Percentiles rank a stretch among this genome's conserved stretches.
These are phyloP conservation scores for Ariolimax columbianus DNA, from an alignment of 2,888 invertebrate genomes.

Conservation along the genomic window DNA sequence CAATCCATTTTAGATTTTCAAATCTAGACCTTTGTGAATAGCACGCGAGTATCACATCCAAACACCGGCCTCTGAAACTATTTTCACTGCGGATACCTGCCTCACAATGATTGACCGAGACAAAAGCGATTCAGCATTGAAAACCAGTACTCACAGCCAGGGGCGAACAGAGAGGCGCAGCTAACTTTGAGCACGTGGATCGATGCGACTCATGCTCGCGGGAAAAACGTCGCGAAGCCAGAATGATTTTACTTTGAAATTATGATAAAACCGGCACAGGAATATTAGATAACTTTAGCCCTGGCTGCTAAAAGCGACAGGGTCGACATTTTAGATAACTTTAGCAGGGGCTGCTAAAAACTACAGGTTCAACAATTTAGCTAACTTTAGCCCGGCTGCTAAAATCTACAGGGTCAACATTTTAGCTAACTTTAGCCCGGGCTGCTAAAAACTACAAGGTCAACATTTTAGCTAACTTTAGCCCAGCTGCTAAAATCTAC, in stretches of 20 bases:
- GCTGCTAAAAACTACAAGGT: too few species aligned
- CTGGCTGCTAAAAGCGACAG: too few species aligned
- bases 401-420: too few species aligned
- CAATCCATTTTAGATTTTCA: neutral
- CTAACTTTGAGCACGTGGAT: neutral
- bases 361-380: too few species aligned
- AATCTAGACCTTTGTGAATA: neutral
- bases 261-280: neutral
- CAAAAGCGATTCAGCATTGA: neutral
- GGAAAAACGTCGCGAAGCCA: neutral
- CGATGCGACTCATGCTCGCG: neutral
- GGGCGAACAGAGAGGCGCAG: slow-evolving; percentile 1
- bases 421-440: too few species aligned
- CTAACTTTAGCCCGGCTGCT: too few species aligned
- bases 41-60: neutral
- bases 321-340: too few species aligned
- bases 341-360: too few species aligned
- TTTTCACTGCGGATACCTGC: neutral
- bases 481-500: too few species aligned
- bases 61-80: neutral
- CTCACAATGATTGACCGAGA: neutral
- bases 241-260: neutral
- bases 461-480: too few species aligned
- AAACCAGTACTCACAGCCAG: neutral
- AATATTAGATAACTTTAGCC: neutral